These are phyloP conservation scores for Siniperca obscura DNA, from an alignment of 2,797 vertebrate genomes.

Conservation along the genomic window DNA sequence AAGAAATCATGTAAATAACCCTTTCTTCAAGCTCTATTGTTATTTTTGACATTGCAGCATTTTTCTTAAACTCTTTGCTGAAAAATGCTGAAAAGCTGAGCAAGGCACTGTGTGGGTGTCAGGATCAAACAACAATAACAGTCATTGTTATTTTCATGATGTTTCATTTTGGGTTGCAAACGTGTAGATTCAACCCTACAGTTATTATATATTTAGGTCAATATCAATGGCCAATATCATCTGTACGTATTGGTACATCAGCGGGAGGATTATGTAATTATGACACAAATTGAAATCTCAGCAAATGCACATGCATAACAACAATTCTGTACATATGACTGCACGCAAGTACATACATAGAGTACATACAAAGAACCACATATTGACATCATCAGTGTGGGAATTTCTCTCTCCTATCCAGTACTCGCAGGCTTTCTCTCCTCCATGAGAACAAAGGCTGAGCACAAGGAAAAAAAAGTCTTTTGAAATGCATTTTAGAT, in stretches of 20 bases:
- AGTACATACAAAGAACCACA: constrained; percentile 8
- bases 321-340: background rate
- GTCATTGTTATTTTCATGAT: background rate
- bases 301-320: background rate
- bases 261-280: background rate
- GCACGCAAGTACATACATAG: background rate
- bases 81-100: too few relatives aligned
- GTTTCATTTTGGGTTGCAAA: background rate
- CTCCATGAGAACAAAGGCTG: constrained; percentile 51
- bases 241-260: background rate
- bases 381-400: constrained; percentile 22
- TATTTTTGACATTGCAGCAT: background rate
- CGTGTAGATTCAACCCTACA: background rate
- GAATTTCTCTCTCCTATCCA: constrained; percentile 8
- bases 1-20: background rate
- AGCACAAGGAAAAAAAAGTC: constrained; percentile 19
- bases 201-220: background rate
- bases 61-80: background rate
- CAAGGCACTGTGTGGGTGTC: background rate
- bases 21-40: background rate
- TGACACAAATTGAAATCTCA: background rate
- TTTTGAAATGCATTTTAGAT: constrained; percentile 57
- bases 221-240: background rate
- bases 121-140: background rate
- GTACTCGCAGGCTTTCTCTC: constrained; percentile 13